Base-by-base conservation (phyloP, 2,113 vertebrate species). In the Pteronura brasiliensis region DNA sequence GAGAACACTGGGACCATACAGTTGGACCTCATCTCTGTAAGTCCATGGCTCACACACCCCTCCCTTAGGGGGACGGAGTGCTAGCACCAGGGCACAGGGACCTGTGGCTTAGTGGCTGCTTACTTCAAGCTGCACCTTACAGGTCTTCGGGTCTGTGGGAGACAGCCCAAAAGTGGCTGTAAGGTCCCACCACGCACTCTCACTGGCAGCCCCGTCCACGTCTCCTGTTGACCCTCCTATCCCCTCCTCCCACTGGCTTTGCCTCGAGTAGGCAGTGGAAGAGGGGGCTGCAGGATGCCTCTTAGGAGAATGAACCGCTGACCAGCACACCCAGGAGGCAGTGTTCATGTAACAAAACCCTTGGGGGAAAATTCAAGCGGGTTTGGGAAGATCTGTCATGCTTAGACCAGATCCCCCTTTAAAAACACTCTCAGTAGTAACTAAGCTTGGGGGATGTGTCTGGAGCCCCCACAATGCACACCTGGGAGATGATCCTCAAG, bases 1-100 rank as follows among this genome's bases (percentile, higher is more conserved):
- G 98, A 99, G 91, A 98, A 99, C 57, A 99, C 97, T 3, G 99
- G 99, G 57, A 98, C 94, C 0, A 98, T 99, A 96, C 81, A 98
- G 95, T 88, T 99, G 47, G 95, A 99, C 93, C 98, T 99, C 1
- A 31, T 97, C 74, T 98, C 98, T 13, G 99, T 99, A 98, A 98
- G 99, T 99, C 67, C 31, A 44, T 44, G 6, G 34, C 92, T 31
- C 1, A 1, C 6, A 3, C 7, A 2, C 55, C 49, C 57, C 15
- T 31, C 0, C 42, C 21, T 10, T 14, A 11, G 59, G 59, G 67
- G 67, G n/a, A 14, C 0, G 1, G 7, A 42, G 31, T 21, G 31
- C 90, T 55, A 44, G 34, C 8, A 6, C 20, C 34, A 0, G 27
- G 67, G 74, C 29, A 11, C 1, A 2, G 67, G 69, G 31, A 47